Conservation (phyloP, 2,888 invertebrate species). For the Andrena camellia region DNA sequence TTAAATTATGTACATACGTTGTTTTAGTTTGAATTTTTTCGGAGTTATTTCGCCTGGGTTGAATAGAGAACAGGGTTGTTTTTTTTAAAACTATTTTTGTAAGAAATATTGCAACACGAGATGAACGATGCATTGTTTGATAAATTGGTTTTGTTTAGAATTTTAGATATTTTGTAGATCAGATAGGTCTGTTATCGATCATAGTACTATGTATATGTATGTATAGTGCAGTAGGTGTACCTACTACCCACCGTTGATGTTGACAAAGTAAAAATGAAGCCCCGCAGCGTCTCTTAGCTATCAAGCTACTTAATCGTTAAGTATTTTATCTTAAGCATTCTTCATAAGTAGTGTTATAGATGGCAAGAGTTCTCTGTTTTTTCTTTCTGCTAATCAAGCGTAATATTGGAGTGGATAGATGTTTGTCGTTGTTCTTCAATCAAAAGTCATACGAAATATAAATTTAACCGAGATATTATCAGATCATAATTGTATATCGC, state of each 20-base stretch:
- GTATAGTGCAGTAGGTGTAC: not conserved
- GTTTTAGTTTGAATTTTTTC: not conserved
- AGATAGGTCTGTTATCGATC: not conserved
- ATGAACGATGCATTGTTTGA: not conserved
- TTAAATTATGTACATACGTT: no score
- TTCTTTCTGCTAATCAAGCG: conserved; percentile 3
- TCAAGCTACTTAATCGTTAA: conserved; percentile 21
- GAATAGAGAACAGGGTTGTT: not conserved
- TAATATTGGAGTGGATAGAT: not conserved
- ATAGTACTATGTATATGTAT: conserved; percentile 1
- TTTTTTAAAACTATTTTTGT: not conserved
- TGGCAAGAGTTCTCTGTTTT: not conserved
- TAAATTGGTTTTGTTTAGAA: no score
- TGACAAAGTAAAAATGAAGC: conserved; percentile 19
- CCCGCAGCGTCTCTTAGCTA: not conserved
- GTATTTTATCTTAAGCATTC: conserved; percentile 30
- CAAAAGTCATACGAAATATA: not conserved
- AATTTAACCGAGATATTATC: not conserved
- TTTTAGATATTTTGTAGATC: no score
- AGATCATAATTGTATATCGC: no score
- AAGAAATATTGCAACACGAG: not conserved
- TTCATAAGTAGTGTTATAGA: not conserved
- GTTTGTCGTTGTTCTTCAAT: not conserved
- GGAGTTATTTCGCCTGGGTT: not conserved
- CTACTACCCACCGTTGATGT: not conserved